Conservation (phyloP, 53 echinoderm and acorn worm genomes). For the Holothuria leucospilota region DNA sequence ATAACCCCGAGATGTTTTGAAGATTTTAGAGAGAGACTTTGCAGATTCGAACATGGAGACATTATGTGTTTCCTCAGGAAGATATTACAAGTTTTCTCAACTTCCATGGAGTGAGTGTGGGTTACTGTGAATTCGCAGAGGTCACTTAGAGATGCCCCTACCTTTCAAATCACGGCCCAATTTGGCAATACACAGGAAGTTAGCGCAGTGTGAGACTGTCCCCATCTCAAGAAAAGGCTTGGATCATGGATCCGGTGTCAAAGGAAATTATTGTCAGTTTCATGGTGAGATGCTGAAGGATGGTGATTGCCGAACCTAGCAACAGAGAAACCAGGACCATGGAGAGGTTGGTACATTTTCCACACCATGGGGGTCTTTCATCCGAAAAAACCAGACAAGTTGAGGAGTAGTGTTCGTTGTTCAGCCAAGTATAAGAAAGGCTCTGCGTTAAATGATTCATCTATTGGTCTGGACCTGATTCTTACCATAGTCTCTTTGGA, state of each 20-base stretch:
- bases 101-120: constrained; percentile 31
- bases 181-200: constrained; percentile 52
- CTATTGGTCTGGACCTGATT: constrained; percentile 62
- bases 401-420: background rate
- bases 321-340: background rate
- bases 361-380: background rate
- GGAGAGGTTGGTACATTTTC: constrained; percentile 1
- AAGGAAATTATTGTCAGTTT: background rate
- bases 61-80: constrained; percentile 41
- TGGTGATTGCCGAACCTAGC: too few species aligned
- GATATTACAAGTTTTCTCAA: too few species aligned
- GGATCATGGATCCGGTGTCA: background rate
- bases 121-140: constrained; percentile 41
- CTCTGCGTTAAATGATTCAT: background rate
- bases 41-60: constrained; percentile 17
- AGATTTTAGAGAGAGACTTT: too few species aligned
- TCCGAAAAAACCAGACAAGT: too few species aligned
- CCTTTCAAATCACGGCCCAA: too few species aligned
- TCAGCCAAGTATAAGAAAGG: too few species aligned
- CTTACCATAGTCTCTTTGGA: constrained; percentile 57
- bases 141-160: too few species aligned
- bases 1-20: constrained; percentile 42
- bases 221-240: background rate
- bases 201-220: constrained; percentile 48
- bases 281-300: background rate